Evolutionary conservation across 2,113 vertebrate genomes (phyloP).

Genomic region (Brienomyrus longianalis): DNA sequence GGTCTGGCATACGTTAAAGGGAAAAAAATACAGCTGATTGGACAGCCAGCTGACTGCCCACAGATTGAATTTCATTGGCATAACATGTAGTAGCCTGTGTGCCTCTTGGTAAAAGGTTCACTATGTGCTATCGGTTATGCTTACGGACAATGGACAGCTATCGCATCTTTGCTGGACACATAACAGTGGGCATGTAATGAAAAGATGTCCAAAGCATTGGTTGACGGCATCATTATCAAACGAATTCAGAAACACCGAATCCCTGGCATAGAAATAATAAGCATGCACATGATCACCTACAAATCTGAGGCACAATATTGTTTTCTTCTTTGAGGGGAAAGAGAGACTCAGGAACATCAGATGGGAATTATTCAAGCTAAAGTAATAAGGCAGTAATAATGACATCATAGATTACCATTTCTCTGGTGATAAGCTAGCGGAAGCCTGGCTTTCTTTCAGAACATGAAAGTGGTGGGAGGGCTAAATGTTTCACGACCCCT

Average conservation of each 20-base stretch:
- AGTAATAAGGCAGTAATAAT: conserved; percentile 11
- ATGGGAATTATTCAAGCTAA: conserved; percentile 3
- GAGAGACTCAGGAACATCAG: background rate
- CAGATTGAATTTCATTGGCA: background rate
- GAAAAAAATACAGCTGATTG: background rate
- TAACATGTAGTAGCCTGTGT: background rate
- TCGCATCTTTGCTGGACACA: background rate
- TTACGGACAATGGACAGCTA: background rate
- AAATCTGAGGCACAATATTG: background rate
- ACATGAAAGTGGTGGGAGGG: background rate
- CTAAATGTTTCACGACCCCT: background rate
- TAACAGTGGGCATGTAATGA: background rate
- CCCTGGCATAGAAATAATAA: background rate
- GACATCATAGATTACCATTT: background rate
- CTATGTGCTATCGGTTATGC: background rate
- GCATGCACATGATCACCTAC: background rate
- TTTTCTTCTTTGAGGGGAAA: background rate
- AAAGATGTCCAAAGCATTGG: background rate
- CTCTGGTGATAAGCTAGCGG: background rate
- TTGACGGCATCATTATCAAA: background rate
- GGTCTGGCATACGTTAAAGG: background rate
- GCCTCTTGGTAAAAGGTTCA: background rate
- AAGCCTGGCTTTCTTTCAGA: background rate
- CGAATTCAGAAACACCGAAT: background rate
- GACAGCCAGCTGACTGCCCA: background rate